Evolutionary conservation across 2,888 invertebrate genomes (phyloP).

Genomic region (Amblyjoppa proteus): DNA sequence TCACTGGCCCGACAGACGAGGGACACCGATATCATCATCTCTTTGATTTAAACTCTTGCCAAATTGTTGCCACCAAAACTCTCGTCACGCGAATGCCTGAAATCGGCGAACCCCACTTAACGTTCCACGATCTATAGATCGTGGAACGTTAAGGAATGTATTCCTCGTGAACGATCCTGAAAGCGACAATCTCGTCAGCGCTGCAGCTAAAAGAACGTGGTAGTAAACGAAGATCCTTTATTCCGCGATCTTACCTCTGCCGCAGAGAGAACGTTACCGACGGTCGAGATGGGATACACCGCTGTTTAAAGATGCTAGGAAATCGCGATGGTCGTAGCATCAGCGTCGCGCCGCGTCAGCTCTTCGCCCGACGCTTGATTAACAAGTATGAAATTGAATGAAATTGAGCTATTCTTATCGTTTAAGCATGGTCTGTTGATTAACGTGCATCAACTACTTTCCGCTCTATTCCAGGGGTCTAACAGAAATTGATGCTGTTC

Average conservation of each 20-base stretch:
- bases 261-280: background rate
- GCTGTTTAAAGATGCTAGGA: constrained; percentile 59
- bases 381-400: constrained; percentile 75
- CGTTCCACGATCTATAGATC: background rate
- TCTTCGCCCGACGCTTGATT: constrained; percentile 59
- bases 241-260: background rate
- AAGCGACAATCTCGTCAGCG: constrained; percentile 70
- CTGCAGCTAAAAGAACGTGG: constrained; percentile 65
- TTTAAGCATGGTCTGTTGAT: constrained; percentile 31
- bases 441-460: background rate
- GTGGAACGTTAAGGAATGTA: too few species aligned
- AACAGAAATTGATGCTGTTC: background rate
- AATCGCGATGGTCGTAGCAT: constrained; percentile 4
- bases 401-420: constrained; percentile 71
- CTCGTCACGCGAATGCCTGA: background rate
- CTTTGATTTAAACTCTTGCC: constrained; percentile 38
- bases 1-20: constrained; percentile 15
- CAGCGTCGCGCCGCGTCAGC: constrained; percentile 64
- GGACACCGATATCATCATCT: constrained; percentile 4
- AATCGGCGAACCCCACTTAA: background rate
- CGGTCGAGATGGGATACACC: constrained; percentile 21
- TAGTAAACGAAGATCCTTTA: constrained; percentile 66
- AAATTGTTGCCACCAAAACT: constrained; percentile 4
- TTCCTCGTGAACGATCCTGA: constrained; percentile 1
- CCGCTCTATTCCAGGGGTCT: background rate